Percentiles rank a stretch among this genome's conserved stretches.
Evolutionary conservation across 2,113 vertebrate genomes (phyloP).

Genomic region (Phoenicopterus ruber): DNA sequence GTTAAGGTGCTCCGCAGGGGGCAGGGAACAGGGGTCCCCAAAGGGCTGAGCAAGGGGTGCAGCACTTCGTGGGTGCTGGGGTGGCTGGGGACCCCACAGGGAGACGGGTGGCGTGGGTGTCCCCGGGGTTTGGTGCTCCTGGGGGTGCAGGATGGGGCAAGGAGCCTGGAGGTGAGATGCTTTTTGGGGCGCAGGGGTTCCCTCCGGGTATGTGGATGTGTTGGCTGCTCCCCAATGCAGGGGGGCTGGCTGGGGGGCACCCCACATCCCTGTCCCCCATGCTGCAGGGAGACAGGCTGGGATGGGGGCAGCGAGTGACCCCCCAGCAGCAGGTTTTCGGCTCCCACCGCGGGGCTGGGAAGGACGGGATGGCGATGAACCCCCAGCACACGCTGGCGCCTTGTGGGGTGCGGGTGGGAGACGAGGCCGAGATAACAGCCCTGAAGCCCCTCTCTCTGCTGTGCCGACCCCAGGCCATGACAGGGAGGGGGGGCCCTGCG

Average conservation of each 20-base stretch:
- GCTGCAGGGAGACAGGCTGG: not conserved
- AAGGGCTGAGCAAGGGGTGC: not conserved
- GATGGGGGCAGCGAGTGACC: not conserved
- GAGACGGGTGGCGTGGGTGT: fast-evolving
- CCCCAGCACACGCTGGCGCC: not conserved
- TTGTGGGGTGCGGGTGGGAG: not conserved
- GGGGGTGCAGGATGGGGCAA: fast-evolving
- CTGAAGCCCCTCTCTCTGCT: not conserved
- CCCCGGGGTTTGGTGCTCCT: not conserved
- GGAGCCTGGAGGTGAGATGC: not conserved
- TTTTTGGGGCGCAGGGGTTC: not conserved
- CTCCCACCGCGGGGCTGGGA: fast-evolving
- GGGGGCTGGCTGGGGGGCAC: not conserved
- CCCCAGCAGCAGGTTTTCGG: not conserved
- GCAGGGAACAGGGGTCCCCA: not conserved
- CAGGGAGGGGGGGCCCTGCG: not conserved
- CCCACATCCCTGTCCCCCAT: fast-evolving
- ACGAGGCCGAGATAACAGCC: fast-evolving
- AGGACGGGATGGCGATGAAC: not conserved
- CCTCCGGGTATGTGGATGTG: fast-evolving
- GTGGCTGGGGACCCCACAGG: not conserved
- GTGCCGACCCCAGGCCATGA: not conserved
- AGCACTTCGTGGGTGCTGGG: not conserved
- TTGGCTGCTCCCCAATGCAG: fast-evolving
- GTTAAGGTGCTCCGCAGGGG: not conserved